Conservation (phyloP, 2,888 invertebrate species). For the Hipparchia semele region DNA sequence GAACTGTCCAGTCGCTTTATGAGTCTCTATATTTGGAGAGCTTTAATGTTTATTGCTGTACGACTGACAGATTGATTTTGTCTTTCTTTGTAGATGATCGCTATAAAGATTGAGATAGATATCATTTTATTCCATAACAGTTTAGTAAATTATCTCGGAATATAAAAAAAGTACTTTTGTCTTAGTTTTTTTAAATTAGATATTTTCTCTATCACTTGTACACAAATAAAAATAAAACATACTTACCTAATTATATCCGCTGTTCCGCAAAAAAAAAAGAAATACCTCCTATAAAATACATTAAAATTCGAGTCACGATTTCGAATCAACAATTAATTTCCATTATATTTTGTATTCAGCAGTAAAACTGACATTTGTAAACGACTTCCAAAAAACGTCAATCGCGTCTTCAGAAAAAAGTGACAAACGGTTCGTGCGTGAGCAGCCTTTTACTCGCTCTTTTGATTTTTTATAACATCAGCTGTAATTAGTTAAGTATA, state of each 20-base stretch:
- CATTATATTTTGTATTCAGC: constrained; percentile 33
- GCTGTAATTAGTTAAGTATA: neutral
- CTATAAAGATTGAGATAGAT: neutral
- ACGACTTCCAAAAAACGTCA: constrained; percentile 34
- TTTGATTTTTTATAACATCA: neutral
- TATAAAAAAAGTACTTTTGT: neutral
- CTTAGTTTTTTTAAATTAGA: neutral
- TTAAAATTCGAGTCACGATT: constrained; percentile 36
- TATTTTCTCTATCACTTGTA: too few relatives aligned
- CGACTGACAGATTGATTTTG: constrained; percentile 42
- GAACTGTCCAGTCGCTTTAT: constrained; percentile 67
- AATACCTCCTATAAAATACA: constrained; percentile 22
- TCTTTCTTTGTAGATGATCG: constrained; percentile 23
- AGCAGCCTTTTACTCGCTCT: neutral
- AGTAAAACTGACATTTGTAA: constrained; percentile 29
- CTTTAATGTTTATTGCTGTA: constrained; percentile 44
- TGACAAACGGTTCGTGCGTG: constrained; percentile 18
- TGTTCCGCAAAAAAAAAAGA: neutral
- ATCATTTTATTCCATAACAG: neutral
- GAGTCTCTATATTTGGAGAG: constrained; percentile 69
- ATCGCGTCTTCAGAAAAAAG: constrained; percentile 30
- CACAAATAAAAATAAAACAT: too few relatives aligned
- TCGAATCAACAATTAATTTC: constrained; percentile 38
- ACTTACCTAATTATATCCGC: too few relatives aligned
- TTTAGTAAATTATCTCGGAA: neutral